Evolutionary conservation across 2,888 invertebrate genomes (phyloP).

Genomic region (Calameuta idolon): DNA sequence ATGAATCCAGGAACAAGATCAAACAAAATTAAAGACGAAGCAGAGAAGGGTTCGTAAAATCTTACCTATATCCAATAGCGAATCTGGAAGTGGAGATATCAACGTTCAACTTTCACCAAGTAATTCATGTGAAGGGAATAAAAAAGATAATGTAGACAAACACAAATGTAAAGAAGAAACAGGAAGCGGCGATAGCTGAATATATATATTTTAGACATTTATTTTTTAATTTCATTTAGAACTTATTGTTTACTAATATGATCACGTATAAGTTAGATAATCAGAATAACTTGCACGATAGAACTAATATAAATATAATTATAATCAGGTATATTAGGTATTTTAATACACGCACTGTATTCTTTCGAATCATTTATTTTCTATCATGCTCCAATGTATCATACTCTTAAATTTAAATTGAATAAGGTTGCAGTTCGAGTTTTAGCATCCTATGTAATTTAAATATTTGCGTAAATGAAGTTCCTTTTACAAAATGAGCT

Average conservation of each 20-base stretch:
- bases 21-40: background rate
- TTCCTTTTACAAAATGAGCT: too few relatives aligned
- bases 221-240: background rate
- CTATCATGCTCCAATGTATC: too few relatives aligned
- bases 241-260: background rate
- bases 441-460: too few relatives aligned
- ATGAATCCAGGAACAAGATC: background rate
- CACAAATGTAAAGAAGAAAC: slow-evolving; percentile 5
- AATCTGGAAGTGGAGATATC: background rate
- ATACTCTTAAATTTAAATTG: background rate
- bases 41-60: background rate
- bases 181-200: slow-evolving; percentile 30
- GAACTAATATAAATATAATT: too few relatives aligned
- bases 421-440: too few relatives aligned
- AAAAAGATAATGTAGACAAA: background rate
- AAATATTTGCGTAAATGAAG: too few relatives aligned
- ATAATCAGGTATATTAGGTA: too few relatives aligned
- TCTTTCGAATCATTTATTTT: background rate
- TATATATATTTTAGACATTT: background rate
- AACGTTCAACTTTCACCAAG: background rate
- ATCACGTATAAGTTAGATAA: background rate
- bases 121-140: background rate
- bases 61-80: background rate
- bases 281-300: background rate
- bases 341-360: background rate